Conservation (phyloP, 2,113 vertebrate genomes). For the Leptodactylus fuscus region DNA sequence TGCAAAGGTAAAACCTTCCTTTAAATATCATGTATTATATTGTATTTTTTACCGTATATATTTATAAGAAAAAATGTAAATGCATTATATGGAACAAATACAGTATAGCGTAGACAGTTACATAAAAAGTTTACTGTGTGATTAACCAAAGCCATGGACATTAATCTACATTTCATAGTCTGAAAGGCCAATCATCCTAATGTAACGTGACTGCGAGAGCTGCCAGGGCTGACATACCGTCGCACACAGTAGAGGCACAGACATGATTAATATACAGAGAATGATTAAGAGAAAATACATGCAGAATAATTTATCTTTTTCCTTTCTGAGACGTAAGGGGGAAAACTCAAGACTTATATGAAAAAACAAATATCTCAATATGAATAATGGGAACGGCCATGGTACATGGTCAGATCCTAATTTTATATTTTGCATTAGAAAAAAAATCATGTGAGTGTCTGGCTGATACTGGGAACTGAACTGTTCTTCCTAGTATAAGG, state of each 20-base stretch:
- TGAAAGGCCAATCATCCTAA: constrained; percentile 1
- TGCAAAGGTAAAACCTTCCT: too few relatives aligned
- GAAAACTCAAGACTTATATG: background rate
- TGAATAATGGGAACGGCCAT: background rate
- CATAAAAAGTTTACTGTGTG: background rate
- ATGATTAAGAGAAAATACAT: background rate
- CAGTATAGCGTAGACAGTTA: background rate
- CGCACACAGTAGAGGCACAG: too few relatives aligned
- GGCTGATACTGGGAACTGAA: too few relatives aligned
- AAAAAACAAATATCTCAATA: background rate
- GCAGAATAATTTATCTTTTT: background rate
- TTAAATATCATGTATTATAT: too few relatives aligned
- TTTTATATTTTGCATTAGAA: too few relatives aligned
- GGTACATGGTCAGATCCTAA: background rate
- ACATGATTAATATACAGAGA: constrained; percentile 4
- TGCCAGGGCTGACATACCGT: background rate
- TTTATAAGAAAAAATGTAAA: too few relatives aligned
- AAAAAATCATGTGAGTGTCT: too few relatives aligned
- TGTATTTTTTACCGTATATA: too few relatives aligned
- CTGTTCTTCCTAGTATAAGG: too few relatives aligned
- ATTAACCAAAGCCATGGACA: too few relatives aligned
- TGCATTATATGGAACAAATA: too few relatives aligned
- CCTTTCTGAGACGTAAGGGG: background rate
- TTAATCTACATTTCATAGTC: constrained; percentile 11
- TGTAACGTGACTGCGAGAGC: background rate